Evolutionary conservation across 2,888 invertebrate species (phyloP), one percentile per base, ranked within the genome.

Genomic region (Dyspetes luteomarginatus): DNA sequence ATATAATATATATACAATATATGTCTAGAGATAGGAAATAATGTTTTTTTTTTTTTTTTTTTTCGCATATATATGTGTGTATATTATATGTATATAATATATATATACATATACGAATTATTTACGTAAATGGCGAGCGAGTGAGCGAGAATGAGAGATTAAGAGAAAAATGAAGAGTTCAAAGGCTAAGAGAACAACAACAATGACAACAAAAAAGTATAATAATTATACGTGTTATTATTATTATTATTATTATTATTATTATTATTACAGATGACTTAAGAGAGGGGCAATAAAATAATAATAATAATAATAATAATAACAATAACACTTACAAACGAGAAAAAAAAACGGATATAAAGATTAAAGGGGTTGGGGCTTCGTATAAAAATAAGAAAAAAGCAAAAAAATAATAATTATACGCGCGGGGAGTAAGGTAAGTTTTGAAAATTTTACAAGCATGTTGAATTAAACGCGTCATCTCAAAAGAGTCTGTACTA

Each of bases 401-500:
- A 77, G 71, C 64, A 78, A 75, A 73, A 75, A 30, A 80, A 82
- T 78, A 56, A 50, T 9, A 48, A 19, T 15, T 22, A 58, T 4
- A 50, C 43, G 67, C 65, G 75, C 83, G 81, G 84, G 79, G 80
- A 86, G 85, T 85, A 84, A 84, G 83, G 86, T 86, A 88, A 88
- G 86, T 90, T 89, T 90, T 86, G 88, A 90, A 85, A 86, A 88
- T 88, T 89, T 89, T 90, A 89, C 87, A 87, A 88, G 86, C 81
- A 67, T 80, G 80, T 83, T 81, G 78, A 81, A 78, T 81, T 71
- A 81, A 73, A 69, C 72, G 78, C 75, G 73, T 75, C 67, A 83
- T 86, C 85, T 84, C 83, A 82, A 86, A 86, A 82, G 84, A 87
- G 86, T 87, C 85, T 86, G 86, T 86, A 88, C 84, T 84, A 87